A percentile compares a stretch with the other conserved stretches of the same genome.
Evolutionary conservation across 2,888 invertebrate genomes (phyloP).

Genomic region (Euzophera pinguis): DNA sequence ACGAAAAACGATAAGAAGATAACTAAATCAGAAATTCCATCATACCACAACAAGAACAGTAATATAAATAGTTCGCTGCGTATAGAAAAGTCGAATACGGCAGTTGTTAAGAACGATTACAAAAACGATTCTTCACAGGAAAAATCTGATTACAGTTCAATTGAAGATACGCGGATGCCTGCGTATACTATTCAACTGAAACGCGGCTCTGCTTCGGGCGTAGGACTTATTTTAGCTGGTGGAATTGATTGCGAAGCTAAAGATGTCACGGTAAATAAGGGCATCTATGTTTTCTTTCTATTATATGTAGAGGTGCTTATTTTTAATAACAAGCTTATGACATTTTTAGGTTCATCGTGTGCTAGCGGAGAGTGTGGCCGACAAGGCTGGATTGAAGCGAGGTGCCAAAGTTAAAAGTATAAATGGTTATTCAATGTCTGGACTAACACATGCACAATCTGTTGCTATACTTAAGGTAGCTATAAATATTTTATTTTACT

Average conservation of each 20-base stretch:
- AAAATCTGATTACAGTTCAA: conserved; percentile 33
- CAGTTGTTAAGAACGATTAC: conserved; percentile 17
- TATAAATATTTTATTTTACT: neutral
- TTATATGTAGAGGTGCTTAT: neutral
- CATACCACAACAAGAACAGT: conserved; percentile 28
- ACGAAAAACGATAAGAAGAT: conserved; percentile 34
- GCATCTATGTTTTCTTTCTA: neutral
- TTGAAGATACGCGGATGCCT: conserved; percentile 36
- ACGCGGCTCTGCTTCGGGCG: conserved; percentile 80
- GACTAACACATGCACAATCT: conserved; percentile 92
- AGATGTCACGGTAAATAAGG: conserved; percentile 88
- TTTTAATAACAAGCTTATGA: no score
- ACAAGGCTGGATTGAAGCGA: conserved; percentile 91
- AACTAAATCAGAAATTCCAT: conserved; percentile 29
- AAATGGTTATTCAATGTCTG: conserved; percentile 90
- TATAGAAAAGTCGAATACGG: conserved; percentile 26
- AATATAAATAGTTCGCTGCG: conserved; percentile 18
- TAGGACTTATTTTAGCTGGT: conserved; percentile 93
- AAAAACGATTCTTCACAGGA: conserved; percentile 29
- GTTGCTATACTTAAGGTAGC: conserved; percentile 91
- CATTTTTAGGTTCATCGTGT: conserved; percentile 89
- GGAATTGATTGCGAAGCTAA: conserved; percentile 95
- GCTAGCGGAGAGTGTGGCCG: conserved; percentile 90
- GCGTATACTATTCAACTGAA: conserved; percentile 55
- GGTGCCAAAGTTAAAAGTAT: conserved; percentile 94